Conservation (phyloP, 2,113 vertebrate species). For the Daubentonia madagascariensis region DNA sequence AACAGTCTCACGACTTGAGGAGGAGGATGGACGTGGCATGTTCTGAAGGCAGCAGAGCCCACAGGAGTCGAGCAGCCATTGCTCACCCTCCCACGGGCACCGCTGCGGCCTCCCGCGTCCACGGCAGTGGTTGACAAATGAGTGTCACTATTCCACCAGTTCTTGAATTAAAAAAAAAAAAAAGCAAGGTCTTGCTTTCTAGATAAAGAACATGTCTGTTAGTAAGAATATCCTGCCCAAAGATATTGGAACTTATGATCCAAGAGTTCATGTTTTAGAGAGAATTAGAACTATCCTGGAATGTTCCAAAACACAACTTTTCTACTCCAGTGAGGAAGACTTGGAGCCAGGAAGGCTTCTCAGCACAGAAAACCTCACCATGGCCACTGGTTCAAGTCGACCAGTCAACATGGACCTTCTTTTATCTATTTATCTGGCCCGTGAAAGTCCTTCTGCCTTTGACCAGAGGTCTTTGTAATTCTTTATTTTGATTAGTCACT, state of each 20-base stretch:
- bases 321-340: background rate
- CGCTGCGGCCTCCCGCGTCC: background rate
- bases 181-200: no score
- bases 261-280: background rate
- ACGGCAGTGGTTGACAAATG: background rate
- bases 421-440: background rate
- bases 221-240: background rate
- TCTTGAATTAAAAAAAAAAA: no score
- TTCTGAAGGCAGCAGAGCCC: background rate
- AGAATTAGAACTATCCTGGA: background rate
- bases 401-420: background rate
- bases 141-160: no score
- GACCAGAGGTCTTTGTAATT: background rate
- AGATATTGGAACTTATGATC: background rate
- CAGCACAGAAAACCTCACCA: background rate
- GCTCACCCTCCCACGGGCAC: background rate
- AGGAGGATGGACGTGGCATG: background rate
- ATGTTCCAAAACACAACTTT: background rate
- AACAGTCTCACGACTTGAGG: background rate
- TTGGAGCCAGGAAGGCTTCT: background rate
- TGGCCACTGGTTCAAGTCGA: background rate
- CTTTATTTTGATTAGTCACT: background rate
- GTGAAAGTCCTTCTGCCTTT: background rate
- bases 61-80: background rate
- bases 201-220: no score